These are phyloP conservation scores for Condylura cristata DNA, from an alignment of 2,113 vertebrate species.

Conservation along the genomic window DNA sequence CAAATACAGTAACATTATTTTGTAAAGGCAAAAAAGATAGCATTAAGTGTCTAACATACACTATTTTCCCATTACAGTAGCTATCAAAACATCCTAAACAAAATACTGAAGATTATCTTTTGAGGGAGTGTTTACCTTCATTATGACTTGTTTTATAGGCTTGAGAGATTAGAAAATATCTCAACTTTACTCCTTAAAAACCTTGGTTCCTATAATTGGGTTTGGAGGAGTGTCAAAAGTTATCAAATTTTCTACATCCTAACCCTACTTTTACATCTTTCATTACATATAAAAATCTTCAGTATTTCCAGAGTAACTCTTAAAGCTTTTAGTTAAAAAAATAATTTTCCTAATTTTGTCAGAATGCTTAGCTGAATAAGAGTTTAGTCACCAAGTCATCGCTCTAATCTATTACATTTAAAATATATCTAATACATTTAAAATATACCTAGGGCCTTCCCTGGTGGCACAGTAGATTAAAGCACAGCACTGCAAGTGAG, in stretches of 20 bases:
- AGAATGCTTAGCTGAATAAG: neutral
- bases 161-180: neutral
- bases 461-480: too few relatives aligned
- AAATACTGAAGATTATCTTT: neutral
- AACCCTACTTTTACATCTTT: neutral
- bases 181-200: neutral
- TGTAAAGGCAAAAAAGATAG: neutral
- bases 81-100: neutral
- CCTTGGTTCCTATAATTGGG: neutral
- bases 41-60: neutral
- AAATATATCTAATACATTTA: too few relatives aligned
- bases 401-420: neutral
- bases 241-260: neutral
- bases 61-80: neutral
- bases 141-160: neutral
- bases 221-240: neutral
- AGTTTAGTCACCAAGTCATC: fast-evolving
- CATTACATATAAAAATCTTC: neutral
- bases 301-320: neutral
- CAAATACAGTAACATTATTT: neutral
- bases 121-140: neutral
- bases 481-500: too few relatives aligned
- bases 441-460: too few relatives aligned
- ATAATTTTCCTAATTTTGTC: neutral
- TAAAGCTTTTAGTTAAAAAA: neutral